Conservation (phyloP, 2,888 invertebrate genomes). For the Catocala nupta region DNA sequence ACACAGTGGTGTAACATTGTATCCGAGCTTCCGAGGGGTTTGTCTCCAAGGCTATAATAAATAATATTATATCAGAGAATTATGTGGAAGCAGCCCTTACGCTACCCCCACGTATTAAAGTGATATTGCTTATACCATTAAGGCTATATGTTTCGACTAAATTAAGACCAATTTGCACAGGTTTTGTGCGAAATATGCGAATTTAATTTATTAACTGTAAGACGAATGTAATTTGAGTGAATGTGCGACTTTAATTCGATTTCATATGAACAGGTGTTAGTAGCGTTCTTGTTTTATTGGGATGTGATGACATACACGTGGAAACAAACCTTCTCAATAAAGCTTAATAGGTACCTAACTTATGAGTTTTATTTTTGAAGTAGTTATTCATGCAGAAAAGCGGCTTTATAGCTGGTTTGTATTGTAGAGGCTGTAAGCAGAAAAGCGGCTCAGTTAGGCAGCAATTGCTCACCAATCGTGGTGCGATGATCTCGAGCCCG, state of each 20-base stretch:
- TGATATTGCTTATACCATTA: conserved; percentile 83
- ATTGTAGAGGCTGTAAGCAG: conserved; percentile 25
- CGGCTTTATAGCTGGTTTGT: conserved; percentile 27
- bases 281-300: background rate
- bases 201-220: conserved; percentile 79
- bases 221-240: conserved; percentile 77
- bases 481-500: conserved; percentile 72
- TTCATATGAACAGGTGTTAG: conserved; percentile 53
- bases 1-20: conserved; percentile 61
- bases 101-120: conserved; percentile 65
- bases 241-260: conserved; percentile 76
- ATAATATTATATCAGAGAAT: conserved; percentile 72
- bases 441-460: conserved; percentile 28
- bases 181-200: conserved; percentile 79
- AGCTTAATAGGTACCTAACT: too few relatives aligned
- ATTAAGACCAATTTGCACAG: conserved; percentile 84
- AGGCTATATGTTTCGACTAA: conserved; percentile 80
- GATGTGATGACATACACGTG: background rate
- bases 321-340: too few relatives aligned
- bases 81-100: conserved; percentile 65
- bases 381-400: too few relatives aligned
- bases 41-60: conserved; percentile 71
- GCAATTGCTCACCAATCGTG: conserved; percentile 54
- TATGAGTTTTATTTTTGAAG: too few relatives aligned
- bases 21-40: conserved; percentile 56